phyloP scores from a whole-genome alignment of 2,797 vertebrate genomes.

The Eremophila alpestris region DNA sequence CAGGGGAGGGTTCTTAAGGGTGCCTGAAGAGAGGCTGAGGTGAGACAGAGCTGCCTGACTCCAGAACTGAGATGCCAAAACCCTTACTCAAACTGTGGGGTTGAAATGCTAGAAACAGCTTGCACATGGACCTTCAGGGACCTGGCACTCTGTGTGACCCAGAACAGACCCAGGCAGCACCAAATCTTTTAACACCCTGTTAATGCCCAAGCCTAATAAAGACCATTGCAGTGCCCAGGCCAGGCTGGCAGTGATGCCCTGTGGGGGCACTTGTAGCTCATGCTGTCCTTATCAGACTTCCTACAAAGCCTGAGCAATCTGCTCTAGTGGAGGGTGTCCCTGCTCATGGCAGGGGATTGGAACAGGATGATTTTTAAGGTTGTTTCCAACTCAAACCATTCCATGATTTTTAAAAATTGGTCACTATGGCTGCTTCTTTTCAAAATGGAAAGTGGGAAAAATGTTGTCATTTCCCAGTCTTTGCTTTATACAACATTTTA shows the following conservation, averaged over 20 bases:
- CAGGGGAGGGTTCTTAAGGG: not conserved
- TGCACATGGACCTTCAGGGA: not conserved
- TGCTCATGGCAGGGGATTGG: not conserved
- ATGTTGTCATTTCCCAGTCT: not conserved
- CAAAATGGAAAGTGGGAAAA: not conserved
- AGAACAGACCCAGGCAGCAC: not conserved
- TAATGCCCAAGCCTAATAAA: not conserved
- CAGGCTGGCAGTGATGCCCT: accelerated
- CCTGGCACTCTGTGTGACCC: not conserved
- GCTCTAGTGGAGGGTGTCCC: not conserved
- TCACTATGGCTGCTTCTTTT: not conserved
- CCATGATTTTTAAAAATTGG: not conserved
- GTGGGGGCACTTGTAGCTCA: not conserved
- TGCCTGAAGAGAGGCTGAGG: not conserved
- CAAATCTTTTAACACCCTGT: not conserved
- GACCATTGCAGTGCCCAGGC: not conserved
- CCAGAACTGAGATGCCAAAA: not conserved
- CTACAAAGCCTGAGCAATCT: not conserved
- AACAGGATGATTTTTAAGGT: not conserved
- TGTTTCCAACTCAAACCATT: not conserved
- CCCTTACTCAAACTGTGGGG: not conserved
- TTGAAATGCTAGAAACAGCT: not conserved
- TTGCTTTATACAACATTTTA: not conserved
- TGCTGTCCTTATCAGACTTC: not conserved
- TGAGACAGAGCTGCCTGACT: not conserved